Evolutionary conservation across 2,888 invertebrate genomes (phyloP).

Genomic region (Trissoscelio sp.): DNA sequence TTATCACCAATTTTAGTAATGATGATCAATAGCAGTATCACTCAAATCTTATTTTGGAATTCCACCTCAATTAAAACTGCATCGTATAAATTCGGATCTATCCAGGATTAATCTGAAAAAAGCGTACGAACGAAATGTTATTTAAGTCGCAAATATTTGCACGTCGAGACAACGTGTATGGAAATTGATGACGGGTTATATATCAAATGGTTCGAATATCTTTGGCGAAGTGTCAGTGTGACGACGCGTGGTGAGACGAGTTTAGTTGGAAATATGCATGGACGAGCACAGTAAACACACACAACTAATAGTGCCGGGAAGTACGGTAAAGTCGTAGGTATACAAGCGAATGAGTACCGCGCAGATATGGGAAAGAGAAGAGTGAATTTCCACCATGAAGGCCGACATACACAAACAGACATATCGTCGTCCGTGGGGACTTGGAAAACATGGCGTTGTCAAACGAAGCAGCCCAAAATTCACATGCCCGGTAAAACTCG

Average conservation of each 20-base stretch:
- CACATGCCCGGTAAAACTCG: constrained; percentile 3
- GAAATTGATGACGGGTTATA: constrained; percentile 51
- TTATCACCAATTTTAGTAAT: too few relatives aligned
- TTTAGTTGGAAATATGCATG: constrained; percentile 82
- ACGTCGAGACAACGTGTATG: constrained; percentile 19
- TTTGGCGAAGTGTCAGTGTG: constrained; percentile 75
- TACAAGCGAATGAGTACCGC: constrained; percentile 70
- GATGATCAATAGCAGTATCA: too few relatives aligned
- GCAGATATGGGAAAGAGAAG: constrained; percentile 67
- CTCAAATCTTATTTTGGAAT: too few relatives aligned
- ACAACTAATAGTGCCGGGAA: constrained; percentile 81
- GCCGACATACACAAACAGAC: constrained; percentile 82
- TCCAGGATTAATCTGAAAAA: too few relatives aligned
- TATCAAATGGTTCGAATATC: constrained; percentile 62
- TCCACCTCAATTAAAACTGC: too few relatives aligned
- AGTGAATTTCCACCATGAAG: constrained; percentile 76
- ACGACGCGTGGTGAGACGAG: constrained; percentile 80
- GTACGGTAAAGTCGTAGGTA: constrained; percentile 71
- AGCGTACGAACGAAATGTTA: too few relatives aligned
- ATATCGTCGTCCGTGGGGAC: constrained; percentile 78
- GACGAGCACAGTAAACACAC: constrained; percentile 81
- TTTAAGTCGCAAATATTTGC: constrained; percentile 34
- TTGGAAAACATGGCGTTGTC: constrained; percentile 51
- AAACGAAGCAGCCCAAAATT: constrained; percentile 8
- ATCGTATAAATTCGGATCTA: too few relatives aligned